Percentiles rank a stretch among this genome's conserved stretches.
These are phyloP conservation scores for Erythrolamprus reginae DNA, from an alignment of 2,113 vertebrate genomes.

Conservation along the genomic window DNA sequence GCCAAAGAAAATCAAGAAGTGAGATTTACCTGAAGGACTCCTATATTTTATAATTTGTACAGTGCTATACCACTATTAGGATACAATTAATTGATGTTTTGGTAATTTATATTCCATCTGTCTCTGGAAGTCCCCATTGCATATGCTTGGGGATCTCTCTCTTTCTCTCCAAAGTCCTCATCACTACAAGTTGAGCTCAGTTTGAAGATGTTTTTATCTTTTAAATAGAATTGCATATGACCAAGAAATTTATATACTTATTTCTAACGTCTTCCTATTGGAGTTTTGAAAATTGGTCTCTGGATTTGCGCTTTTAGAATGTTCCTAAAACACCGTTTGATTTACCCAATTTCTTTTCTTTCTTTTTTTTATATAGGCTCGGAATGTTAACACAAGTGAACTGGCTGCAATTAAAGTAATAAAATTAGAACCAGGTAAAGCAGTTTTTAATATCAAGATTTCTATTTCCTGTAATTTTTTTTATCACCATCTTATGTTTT, in stretches of 20 bases:
- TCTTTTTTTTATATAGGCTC: slow-evolving; percentile 72
- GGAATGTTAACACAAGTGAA: slow-evolving; percentile 89
- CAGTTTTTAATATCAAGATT: not conserved
- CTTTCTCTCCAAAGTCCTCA: not conserved
- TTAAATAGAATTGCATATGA: not conserved
- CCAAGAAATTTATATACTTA: not conserved
- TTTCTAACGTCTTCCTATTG: not conserved
- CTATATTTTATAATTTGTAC: not conserved
- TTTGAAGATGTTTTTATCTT: not conserved
- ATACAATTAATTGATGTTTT: not conserved
- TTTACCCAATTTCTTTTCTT: not conserved
- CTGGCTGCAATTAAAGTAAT: slow-evolving; percentile 98
- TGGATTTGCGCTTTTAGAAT: not conserved
- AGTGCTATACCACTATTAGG: not conserved
- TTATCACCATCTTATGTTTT: not conserved
- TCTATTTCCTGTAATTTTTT: not conserved
- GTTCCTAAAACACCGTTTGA: not conserved
- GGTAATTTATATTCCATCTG: not conserved
- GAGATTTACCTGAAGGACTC: not conserved
- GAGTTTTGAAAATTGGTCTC: not conserved
- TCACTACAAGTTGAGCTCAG: not conserved
- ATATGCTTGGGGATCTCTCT: not conserved
- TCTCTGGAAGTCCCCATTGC: not conserved
- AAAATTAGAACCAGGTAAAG: slow-evolving; percentile 96
- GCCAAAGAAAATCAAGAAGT: not conserved